Evolutionary conservation across 2,888 invertebrate genomes (phyloP).

Genomic region (Orchesella flavescens): DNA sequence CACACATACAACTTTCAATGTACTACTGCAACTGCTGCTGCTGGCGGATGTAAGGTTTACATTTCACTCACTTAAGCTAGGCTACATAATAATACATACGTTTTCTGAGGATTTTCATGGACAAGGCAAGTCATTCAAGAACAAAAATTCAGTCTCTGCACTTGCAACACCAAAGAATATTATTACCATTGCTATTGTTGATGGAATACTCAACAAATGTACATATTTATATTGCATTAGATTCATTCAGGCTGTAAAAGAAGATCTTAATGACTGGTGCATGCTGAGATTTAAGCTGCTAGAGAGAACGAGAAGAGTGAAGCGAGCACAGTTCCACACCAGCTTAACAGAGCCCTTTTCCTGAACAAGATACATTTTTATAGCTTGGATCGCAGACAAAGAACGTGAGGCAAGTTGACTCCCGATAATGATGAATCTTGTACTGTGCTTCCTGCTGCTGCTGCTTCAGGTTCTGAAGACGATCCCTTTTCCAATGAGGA

Average conservation of each 20-base stretch:
- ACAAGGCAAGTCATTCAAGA: conserved; percentile 4
- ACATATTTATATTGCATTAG: no score
- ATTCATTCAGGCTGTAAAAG: conserved; percentile 7
- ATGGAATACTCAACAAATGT: no score
- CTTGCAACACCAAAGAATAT: no score
- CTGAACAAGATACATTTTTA: background rate
- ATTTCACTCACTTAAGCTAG: conserved; percentile 20
- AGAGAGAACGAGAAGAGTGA: background rate
- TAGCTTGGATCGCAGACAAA: conserved; percentile 57
- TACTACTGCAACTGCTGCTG: background rate
- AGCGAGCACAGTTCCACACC: no score
- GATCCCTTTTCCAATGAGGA: background rate
- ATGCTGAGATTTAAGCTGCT: conserved; percentile 44
- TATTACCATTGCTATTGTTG: no score
- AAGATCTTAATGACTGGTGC: conserved; percentile 47
- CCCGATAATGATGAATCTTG: conserved; percentile 28
- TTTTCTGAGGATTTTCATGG: conserved; percentile 8
- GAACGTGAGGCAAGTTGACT: conserved; percentile 29
- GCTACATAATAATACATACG: no score
- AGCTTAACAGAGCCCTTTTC: background rate
- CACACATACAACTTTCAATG: background rate
- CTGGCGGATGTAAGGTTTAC: conserved; percentile 41
- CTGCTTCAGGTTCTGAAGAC: conserved; percentile 34
- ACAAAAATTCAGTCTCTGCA: no score
- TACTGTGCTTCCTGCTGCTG: conserved; percentile 32